A percentile compares a stretch with the other conserved stretches of the same genome.
phyloP scores from a whole-genome alignment of 1,140 invertebrate genomes.

The Zaprionus taronus region DNA sequence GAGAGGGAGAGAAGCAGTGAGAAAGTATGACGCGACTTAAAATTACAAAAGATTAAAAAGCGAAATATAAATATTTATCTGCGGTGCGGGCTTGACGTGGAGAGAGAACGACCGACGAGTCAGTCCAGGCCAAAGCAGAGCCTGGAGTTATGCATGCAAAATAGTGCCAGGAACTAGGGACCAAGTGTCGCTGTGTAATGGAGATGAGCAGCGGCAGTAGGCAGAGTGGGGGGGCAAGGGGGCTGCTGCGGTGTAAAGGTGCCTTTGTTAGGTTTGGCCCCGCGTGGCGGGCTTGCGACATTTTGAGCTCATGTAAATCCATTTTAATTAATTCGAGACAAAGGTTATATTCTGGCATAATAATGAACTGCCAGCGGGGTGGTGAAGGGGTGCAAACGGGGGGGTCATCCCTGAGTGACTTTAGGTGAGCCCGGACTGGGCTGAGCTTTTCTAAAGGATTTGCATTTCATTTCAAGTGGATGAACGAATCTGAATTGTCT shows the following conservation, averaged over 20 bases:
- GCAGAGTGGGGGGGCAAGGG: background rate
- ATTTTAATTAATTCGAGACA: conserved; percentile 83
- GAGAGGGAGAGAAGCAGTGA: background rate
- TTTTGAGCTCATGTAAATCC: conserved; percentile 82
- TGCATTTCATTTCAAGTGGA: conserved; percentile 81
- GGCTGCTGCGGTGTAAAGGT: conserved; percentile 56
- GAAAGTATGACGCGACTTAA: conserved; percentile 67
- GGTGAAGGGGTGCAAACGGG: background rate
- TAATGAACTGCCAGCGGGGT: conserved; percentile 57
- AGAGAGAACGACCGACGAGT: conserved; percentile 16
- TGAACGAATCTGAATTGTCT: conserved; percentile 60
- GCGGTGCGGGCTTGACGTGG: conserved; percentile 60
- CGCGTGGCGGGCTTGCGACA: conserved; percentile 54
- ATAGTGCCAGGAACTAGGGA: conserved; percentile 49
- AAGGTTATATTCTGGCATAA: conserved; percentile 79
- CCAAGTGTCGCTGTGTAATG: conserved; percentile 19
- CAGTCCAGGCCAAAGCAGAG: conserved; percentile 16
- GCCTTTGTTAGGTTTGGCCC: conserved; percentile 57
- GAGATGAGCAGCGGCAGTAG: conserved; percentile 23
- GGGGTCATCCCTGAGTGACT: conserved; percentile 11
- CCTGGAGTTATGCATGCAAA: conserved; percentile 61
- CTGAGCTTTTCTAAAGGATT: conserved; percentile 73
- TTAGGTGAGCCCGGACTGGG: conserved; percentile 48
- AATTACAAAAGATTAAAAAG: conserved; percentile 83
- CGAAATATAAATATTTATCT: conserved; percentile 83